Evolutionary conservation across 2,113 vertebrate genomes (phyloP).

Genomic region (Calyptommatus sinebrachiatus): DNA sequence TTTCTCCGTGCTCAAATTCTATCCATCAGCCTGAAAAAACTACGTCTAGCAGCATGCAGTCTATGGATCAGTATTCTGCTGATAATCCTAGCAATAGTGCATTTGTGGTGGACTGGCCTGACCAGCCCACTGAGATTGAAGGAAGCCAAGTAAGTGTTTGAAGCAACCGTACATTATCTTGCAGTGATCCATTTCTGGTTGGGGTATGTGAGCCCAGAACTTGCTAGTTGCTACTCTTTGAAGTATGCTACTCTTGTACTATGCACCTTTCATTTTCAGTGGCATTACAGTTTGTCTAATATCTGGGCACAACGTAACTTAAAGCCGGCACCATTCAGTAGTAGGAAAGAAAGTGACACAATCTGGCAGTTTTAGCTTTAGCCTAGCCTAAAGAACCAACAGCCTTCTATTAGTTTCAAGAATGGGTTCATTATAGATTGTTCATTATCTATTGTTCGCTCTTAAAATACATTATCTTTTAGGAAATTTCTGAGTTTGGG

Average conservation of each 20-base stretch:
- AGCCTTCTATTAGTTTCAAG: background rate
- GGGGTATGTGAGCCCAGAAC: background rate
- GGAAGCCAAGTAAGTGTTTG: slow-evolving; percentile 65
- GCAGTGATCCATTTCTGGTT: background rate
- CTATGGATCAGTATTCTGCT: slow-evolving; percentile 54
- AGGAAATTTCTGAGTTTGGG: background rate
- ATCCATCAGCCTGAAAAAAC: slow-evolving; percentile 73
- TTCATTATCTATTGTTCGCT: background rate
- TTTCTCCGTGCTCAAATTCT: slow-evolving; percentile 10
- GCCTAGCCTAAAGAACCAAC: background rate
- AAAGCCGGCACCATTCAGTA: no score
- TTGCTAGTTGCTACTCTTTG: background rate
- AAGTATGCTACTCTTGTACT: background rate
- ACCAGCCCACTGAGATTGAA: slow-evolving; percentile 49
- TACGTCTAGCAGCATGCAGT: slow-evolving; percentile 59
- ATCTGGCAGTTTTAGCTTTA: background rate
- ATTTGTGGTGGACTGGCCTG: slow-evolving; percentile 69
- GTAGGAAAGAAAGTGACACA: background rate
- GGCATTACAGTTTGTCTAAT: background rate
- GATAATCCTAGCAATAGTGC: slow-evolving; percentile 48
- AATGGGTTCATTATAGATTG: background rate
- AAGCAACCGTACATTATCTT: background rate
- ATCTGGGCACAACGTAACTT: background rate
- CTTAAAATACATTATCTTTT: background rate
- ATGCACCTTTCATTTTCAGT: background rate